Base-by-base conservation (phyloP, 2,888 invertebrate species). In the Caenorhabditis sp. region DNA sequence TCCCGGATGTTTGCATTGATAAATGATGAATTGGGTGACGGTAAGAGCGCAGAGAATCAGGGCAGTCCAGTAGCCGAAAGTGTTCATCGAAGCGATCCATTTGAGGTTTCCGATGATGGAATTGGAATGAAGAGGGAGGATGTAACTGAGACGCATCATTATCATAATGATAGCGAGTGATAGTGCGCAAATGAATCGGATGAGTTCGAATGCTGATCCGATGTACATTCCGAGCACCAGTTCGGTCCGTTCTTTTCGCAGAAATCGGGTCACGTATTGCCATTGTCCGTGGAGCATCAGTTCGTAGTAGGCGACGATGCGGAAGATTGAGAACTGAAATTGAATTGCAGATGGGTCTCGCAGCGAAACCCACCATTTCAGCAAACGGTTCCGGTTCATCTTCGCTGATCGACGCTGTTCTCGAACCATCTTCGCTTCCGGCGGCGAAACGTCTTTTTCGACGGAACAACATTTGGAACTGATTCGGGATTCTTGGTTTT, bases 241-340 rank as follows among this genome's bases (percentile, higher is more conserved):
- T 24, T 79, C 58, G 0, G 71, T 51, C 24, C 55, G 58, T 15
- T 47, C 24, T 1, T 44, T 53, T 9, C 53, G 40, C 47, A 60
- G 20, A 51, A 61, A 79, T 22, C 47, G 37, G 13, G 8, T 15
- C 11, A 67, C 11, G 44, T 67, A 71, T 18, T 64, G 65, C 79
- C 79, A 79, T 37, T 71, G 64, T 15, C 53, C 71, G 55, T 67
- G 65, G 5, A 71, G 58, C 44, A 71, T 20, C 56, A 79, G 20
- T 47, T 79, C 79, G 44, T 71, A 79, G 11, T 67, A 50, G 11
- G 79, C 44, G 9, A 79, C 79, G 8, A 79, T 65, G 32, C 79
- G 79, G 64, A 79, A 79, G 18, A 79, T 51, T 9, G 79, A 71
- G 22, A 51, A 64, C 78, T 78, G 58, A 20, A 70, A 61, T n/a